Evolutionary conservation across 2,113 vertebrate genomes (phyloP).

Genomic region (Tupaia tana): DNA sequence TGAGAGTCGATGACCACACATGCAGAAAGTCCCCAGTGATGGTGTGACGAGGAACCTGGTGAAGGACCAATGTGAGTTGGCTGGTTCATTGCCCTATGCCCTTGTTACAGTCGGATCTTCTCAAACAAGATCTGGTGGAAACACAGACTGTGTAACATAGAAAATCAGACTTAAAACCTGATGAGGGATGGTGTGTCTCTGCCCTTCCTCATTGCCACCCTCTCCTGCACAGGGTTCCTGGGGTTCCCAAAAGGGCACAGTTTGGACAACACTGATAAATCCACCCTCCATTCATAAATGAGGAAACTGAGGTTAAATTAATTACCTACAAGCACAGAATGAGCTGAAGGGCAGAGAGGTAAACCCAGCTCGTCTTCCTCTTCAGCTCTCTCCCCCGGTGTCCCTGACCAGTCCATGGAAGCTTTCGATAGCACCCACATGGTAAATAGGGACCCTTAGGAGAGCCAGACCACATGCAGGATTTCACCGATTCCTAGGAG

Average conservation of each 20-base stretch:
- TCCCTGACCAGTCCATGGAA: neutral
- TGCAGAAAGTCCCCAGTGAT: too few relatives aligned
- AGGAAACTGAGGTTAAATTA: neutral
- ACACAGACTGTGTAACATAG: neutral
- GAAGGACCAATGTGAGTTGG: neutral
- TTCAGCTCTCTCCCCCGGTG: neutral
- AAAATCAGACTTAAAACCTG: neutral
- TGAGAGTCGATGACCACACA: neutral
- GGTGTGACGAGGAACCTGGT: too few relatives aligned
- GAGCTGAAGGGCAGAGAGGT: neutral
- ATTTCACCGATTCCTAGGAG: neutral
- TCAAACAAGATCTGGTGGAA: neutral
- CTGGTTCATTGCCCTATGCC: neutral
- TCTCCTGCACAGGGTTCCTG: neutral
- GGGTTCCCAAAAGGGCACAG: neutral
- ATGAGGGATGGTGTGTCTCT: rapidly evolving
- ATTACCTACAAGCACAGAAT: neutral
- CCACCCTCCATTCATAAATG: neutral
- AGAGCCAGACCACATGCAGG: neutral
- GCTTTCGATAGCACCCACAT: neutral
- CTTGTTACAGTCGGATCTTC: neutral
- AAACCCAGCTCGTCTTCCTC: neutral
- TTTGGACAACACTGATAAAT: neutral
- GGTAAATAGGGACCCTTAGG: neutral
- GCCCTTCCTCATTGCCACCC: neutral